Evolutionary conservation across 92 coral and sea anemone genomes (phyloP), one percentile per base, ranked within the genome.

Genomic region (Palythoa grandiflora): DNA sequence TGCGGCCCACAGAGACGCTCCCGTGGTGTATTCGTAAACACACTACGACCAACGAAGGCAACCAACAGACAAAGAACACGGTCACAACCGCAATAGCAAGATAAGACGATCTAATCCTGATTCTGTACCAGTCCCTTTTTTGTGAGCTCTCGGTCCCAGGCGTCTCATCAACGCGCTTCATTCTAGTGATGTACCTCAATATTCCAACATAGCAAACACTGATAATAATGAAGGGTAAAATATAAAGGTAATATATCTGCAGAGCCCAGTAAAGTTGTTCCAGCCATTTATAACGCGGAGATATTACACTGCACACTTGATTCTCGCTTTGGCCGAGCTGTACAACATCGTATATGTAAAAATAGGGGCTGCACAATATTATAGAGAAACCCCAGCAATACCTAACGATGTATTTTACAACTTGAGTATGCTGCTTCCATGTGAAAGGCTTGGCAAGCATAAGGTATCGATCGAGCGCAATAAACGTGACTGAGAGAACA

Each of bases 381-480:
- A 84, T 8, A 0, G 98, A 92, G 10, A 93, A 54, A 3, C 81
- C 2, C 98, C 98, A 94, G 17, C 91, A 89, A 21, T 91, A 87
- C 1, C 86, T 73, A 11, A 89, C 80, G 89, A 94, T 84, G 38
- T 84, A 89, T 53, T 77, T 94, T 44, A 89, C 96, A 85, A 73
- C 86, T 10, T 68, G 80, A 20, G 80, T 44, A 47, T 68, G 79
- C 16, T 91, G 73, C 65, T 71, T 89, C 12, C 92, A 88, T 20
- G 89, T 86, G 38, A 90, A 78, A 0, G 98, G 96, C 55, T 87
- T 89, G n/a, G 87, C 94, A 15, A 94, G 71, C 68, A 87, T 78
- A 1, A 94, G 78, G 73, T 94, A 93, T 85, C 98, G 91, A 61
- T 94, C 98, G 14, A 93, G 57, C 1, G 98, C 96, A 63, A 94